Base-by-base conservation (phyloP, 2,797 vertebrate species). In the Sebastiscus tertius region DNA sequence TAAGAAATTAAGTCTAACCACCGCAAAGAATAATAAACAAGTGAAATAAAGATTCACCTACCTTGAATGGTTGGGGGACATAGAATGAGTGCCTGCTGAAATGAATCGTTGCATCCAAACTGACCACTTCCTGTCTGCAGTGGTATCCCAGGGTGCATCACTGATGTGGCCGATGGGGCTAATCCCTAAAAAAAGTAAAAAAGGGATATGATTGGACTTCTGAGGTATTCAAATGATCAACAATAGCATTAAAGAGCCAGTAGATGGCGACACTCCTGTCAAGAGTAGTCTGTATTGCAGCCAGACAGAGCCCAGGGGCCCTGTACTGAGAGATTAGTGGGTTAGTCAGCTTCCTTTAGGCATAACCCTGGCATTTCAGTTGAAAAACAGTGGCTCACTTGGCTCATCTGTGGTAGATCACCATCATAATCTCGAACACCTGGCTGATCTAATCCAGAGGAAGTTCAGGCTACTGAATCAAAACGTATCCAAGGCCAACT, bases 21-120 rank as follows among this genome's bases (percentile, higher is more conserved):
- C 2, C 13, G n/a, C 8, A 58, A 63, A 36, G 2, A 70, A 36
- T 4, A 11, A 59, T 4, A 20, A 26, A 65, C 18, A 76, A 70
- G 29, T 20, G 1, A 62, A 81, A 69, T 46, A 11, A 67, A 76
- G 22, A 70, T 65, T 49, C 55, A 46, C 49, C 55, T 96, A 99
- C 99, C 98, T 98, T 98, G 98, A 91, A 99, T 93, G 83, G 97
- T 81, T 58, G 97, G 97, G 72, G 98, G 99, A 86, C 98, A 99
- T 70, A 99, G 96, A 92, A 99, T 99, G 87, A 99, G 90, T 1
- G 98, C 96, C 93, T 98, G 99, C 69, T 98, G 98, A 95, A 99
- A 99, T 90, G 98, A 96, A 85, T 99, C 98, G 69, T 92, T 96
- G 92, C 97, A 98, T 85, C 97, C 97, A 95, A 98, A 99, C 89